Percentiles rank a stretch among this genome's conserved stretches.
Conservation (phyloP, 2,888 invertebrate genomes). For the Campoplex nolae region DNA sequence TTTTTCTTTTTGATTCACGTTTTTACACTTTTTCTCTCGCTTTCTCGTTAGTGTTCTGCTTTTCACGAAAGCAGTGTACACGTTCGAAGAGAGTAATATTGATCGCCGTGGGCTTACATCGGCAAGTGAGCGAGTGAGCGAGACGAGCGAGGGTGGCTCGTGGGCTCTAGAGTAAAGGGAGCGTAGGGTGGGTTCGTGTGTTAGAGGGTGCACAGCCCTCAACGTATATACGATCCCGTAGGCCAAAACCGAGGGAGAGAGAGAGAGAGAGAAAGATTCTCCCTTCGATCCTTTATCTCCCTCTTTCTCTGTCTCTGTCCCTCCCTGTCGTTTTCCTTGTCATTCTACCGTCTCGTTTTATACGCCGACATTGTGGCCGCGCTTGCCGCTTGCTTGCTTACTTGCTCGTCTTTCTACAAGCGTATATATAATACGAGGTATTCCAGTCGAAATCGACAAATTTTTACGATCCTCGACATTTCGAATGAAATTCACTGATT, state of each 20-base stretch:
- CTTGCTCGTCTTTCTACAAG: conserved; percentile 60
- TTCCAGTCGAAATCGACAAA: not conserved
- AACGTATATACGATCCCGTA: conserved; percentile 56
- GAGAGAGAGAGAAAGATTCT: conserved; percentile 9
- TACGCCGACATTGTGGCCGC: conserved; percentile 63
- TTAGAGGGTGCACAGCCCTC: conserved; percentile 58
- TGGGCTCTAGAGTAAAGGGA: conserved; percentile 50
- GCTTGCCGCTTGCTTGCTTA: conserved; percentile 62
- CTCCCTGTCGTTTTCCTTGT: conserved; percentile 60
- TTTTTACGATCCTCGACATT: not conserved
- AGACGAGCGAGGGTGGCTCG: conserved; percentile 55
- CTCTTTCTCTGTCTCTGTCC: conserved; percentile 36
- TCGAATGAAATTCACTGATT: not conserved
- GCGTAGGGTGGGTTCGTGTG: conserved; percentile 48
- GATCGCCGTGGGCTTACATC: conserved; percentile 83
- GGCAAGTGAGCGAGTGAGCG: conserved; percentile 71
- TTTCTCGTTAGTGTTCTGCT: conserved; percentile 74
- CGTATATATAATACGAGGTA: conserved; percentile 1
- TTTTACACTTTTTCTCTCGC: conserved; percentile 43
- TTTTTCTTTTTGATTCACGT: conserved; percentile 28
- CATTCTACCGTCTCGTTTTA: conserved; percentile 59
- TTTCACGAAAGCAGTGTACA: conserved; percentile 74
- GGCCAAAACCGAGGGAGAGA: conserved; percentile 51
- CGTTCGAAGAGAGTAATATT: conserved; percentile 83
- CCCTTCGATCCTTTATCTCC: conserved; percentile 41